Evolutionary conservation across 1,140 invertebrate species (phyloP).

Genomic region (Caligus rogercresseyi): DNA sequence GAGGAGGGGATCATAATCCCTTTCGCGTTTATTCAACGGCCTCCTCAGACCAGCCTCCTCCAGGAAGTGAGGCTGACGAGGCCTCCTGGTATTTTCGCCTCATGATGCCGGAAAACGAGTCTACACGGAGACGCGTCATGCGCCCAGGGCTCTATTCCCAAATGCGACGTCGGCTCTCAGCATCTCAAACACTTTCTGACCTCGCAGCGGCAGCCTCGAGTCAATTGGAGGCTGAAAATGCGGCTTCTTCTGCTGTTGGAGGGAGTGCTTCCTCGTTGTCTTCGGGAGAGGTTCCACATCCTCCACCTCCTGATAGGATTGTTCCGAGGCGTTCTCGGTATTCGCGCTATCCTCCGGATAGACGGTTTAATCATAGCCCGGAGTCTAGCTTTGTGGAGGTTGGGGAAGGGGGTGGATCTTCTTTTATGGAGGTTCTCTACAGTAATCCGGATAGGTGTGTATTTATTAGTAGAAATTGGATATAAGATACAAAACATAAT

Average conservation of each 20-base stretch:
- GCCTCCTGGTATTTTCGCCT: background rate
- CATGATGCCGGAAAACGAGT: background rate
- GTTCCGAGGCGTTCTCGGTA: background rate
- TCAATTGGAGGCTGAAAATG: conserved; percentile 9
- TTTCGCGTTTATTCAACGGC: background rate
- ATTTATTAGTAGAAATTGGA: too few species aligned
- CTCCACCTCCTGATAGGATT: background rate
- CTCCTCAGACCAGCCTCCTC: background rate
- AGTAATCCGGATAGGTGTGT: conserved; percentile 3
- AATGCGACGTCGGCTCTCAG: background rate
- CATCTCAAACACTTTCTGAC: conserved; percentile 12
- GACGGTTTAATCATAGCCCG: conserved; percentile 6
- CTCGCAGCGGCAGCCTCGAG: conserved; percentile 3
- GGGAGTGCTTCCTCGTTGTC: background rate
- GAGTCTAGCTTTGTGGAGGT: conserved; percentile 15
- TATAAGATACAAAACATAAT: too few species aligned
- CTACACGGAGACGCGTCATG: background rate
- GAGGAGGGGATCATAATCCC: too few species aligned
- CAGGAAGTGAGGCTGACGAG: background rate
- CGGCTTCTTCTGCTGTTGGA: background rate
- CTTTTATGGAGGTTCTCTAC: background rate
- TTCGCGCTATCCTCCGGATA: background rate
- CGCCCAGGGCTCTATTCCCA: background rate
- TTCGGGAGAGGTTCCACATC: background rate
- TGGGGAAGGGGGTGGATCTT: background rate